phyloP scores from a whole-genome alignment of 2,113 vertebrate species.

The Bos indicus region DNA sequence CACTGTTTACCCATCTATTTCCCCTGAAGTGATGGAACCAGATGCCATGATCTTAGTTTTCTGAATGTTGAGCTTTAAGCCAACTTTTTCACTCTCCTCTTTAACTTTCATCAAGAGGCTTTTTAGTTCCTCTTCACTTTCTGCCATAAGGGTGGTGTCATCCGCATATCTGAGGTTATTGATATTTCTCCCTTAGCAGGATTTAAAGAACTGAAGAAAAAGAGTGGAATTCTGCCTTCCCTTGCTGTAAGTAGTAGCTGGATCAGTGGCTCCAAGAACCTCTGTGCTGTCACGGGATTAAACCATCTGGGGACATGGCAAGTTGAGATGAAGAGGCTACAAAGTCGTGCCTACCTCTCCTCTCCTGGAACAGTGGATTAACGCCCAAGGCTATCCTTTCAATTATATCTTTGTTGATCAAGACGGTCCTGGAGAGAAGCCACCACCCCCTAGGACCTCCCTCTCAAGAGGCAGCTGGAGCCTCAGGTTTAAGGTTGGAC shows the following conservation, averaged over 20 bases:
- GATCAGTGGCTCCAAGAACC: background rate
- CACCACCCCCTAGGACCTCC: background rate
- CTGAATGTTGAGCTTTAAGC: too few species aligned
- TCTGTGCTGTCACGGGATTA: background rate
- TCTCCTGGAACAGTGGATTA: background rate
- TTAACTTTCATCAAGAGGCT: too few species aligned
- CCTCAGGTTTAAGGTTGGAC: accelerated
- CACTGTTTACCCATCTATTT: too few species aligned
- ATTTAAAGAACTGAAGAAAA: background rate
- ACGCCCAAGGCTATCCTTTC: too few species aligned
- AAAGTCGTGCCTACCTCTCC: background rate
- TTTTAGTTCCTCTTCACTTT: too few species aligned
- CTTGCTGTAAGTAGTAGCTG: background rate
- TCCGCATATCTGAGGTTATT: too few species aligned
- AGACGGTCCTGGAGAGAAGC: background rate
- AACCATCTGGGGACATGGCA: background rate
- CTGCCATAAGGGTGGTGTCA: too few species aligned
- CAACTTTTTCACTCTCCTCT: too few species aligned
- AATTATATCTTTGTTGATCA: background rate
- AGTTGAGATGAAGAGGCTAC: background rate
- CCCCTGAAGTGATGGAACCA: too few species aligned
- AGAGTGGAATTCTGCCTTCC: background rate
- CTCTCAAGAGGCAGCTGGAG: background rate
- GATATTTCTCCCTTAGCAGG: background rate
- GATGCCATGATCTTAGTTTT: too few species aligned